Conservation (phyloP, 2,888 invertebrate genomes). For the Smittia sp. region DNA sequence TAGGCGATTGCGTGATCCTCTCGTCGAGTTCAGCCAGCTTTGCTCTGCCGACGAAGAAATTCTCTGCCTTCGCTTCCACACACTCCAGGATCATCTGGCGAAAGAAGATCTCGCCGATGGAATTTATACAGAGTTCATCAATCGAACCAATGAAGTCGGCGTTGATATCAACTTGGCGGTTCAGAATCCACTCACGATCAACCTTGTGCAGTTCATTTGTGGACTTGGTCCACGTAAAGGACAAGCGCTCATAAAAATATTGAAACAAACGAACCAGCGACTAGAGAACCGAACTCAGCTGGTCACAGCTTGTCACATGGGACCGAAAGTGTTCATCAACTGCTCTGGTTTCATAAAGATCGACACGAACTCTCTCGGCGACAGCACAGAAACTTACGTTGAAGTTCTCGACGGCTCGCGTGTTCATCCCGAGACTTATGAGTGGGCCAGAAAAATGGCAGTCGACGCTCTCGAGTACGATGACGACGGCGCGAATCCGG, state of each 20-base stretch:
- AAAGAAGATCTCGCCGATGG: conserved; percentile 85
- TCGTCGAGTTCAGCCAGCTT: conserved; percentile 93
- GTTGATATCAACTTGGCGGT: conserved; percentile 95
- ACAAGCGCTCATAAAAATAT: conserved; percentile 75
- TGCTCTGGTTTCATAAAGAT: conserved; percentile 99
- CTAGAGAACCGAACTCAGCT: conserved; percentile 93
- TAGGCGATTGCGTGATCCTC: conserved; percentile 88
- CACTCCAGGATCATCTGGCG: conserved; percentile 73
- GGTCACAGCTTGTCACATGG: conserved; percentile 94
- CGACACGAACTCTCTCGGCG: conserved; percentile 91
- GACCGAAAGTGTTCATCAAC: conserved; percentile 97
- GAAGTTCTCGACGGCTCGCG: conserved; percentile 95
- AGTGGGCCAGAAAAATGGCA: conserved; percentile 99
- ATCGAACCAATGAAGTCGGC: conserved; percentile 95
- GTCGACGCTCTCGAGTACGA: conserved; percentile 98
- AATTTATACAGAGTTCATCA: conserved; percentile 85
- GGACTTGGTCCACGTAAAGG: conserved; percentile 96
- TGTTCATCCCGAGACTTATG: conserved; percentile 98
- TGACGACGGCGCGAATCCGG: conserved; percentile 94
- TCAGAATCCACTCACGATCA: conserved; percentile 80
- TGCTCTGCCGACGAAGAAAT: conserved; percentile 97
- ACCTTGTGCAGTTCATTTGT: conserved; percentile 93
- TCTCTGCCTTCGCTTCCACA: conserved; percentile 87
- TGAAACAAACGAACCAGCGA: conserved; percentile 88
- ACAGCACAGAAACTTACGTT: conserved; percentile 91